These are phyloP conservation scores for Thymallus thymallus DNA, from an alignment of 2,113 vertebrate species.

Conservation along the genomic window DNA sequence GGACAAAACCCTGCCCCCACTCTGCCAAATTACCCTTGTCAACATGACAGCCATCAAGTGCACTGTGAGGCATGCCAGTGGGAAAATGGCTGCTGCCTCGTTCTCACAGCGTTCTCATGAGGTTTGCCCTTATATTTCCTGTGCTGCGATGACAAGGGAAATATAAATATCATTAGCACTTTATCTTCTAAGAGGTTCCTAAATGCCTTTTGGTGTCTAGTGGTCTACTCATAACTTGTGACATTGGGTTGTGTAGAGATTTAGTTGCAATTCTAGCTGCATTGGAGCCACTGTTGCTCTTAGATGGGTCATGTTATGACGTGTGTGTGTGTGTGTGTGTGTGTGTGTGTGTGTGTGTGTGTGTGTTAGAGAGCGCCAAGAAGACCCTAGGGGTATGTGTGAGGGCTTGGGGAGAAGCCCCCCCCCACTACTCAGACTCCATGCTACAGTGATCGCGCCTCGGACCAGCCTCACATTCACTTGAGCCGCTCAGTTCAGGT, in stretches of 20 bases:
- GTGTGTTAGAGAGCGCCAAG: neutral
- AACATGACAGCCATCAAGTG: conserved; percentile 22
- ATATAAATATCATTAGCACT: conserved; percentile 25
- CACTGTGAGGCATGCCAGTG: neutral
- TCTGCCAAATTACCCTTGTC: conserved; percentile 16
- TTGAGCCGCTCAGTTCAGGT: conserved; percentile 25
- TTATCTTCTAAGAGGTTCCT: neutral
- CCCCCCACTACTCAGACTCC: conserved; percentile 1
- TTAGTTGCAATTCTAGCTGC: neutral
- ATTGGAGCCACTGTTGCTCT: neutral
- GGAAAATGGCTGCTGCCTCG: conserved; percentile 16
- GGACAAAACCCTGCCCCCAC: neutral
- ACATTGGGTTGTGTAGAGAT: neutral
- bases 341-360: neutral
- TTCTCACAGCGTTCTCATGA: too few species aligned
- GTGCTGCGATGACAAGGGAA: conserved; percentile 4
- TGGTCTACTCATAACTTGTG: neutral
- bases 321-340: neutral
- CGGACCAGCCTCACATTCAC: conserved; percentile 24
- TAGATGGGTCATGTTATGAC: neutral
- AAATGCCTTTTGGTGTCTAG: conserved; percentile 2
- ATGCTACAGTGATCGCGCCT: conserved; percentile 38
- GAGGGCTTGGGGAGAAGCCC: neutral
- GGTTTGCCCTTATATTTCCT: neutral
- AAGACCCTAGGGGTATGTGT: conserved; percentile 4